A percentile compares a stretch with the other conserved stretches of the same genome.
phyloP scores from a whole-genome alignment of 2,113 vertebrate species.

The Uria aalge region DNA sequence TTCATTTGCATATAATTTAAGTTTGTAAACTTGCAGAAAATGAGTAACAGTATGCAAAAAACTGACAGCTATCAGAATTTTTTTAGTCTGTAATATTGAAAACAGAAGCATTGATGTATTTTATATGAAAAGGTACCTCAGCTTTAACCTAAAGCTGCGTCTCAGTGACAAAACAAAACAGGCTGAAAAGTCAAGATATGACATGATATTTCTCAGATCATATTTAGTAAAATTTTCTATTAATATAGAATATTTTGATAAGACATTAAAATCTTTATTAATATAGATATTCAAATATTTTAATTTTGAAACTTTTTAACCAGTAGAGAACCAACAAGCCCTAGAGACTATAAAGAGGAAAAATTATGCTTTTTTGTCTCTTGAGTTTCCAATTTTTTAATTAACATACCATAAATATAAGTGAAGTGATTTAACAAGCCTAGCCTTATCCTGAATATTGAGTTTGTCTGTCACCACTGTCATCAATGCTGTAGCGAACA shows the following conservation, averaged over 20 bases:
- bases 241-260: background rate
- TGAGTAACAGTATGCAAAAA: background rate
- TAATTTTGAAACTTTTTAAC: background rate
- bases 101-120: background rate
- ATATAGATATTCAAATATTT: background rate
- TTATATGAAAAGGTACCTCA: background rate
- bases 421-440: background rate
- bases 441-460: background rate
- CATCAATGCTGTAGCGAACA: background rate
- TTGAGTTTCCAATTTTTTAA: background rate
- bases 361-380: background rate
- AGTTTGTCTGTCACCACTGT: background rate
- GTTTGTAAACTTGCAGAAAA: background rate
- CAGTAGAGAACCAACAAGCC: background rate
- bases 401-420: background rate
- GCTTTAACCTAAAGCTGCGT: background rate
- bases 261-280: background rate
- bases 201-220: background rate
- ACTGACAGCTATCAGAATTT: background rate
- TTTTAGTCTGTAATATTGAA: background rate
- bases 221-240: background rate
- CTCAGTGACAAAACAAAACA: background rate
- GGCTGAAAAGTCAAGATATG: background rate
- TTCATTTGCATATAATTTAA: background rate
- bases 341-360: background rate